phyloP scores from a whole-genome alignment of 2,113 vertebrate species.

The Hypocryptadius cinnamomeus region DNA sequence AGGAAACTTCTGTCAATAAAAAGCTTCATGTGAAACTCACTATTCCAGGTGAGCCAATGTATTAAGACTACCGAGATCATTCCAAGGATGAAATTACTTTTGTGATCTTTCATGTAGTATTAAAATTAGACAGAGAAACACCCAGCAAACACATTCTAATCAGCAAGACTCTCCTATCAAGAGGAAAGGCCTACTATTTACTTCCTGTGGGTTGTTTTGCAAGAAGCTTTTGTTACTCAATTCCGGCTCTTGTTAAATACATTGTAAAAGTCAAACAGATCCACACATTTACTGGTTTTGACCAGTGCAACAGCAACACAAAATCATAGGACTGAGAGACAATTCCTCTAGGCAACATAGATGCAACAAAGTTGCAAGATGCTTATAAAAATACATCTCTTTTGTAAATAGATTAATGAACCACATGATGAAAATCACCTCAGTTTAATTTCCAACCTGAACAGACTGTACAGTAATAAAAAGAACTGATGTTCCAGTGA shows the following conservation, averaged over 20 bases:
- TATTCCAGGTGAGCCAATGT: rapidly evolving
- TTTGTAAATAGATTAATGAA: not conserved
- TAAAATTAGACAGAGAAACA: not conserved
- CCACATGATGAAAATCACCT: not conserved
- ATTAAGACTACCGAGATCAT: not conserved
- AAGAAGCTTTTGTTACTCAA: not conserved
- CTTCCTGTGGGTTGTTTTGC: not conserved
- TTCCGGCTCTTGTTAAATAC: not conserved
- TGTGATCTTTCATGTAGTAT: not conserved
- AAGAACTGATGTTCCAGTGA: not conserved
- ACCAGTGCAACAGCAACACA: not conserved
- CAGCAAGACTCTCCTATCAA: not conserved
- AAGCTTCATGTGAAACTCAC: not conserved
- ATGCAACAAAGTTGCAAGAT: not conserved
- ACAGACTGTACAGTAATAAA: not conserved
- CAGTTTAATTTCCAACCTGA: not conserved
- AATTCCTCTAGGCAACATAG: not conserved
- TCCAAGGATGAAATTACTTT: not conserved
- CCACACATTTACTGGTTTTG: not conserved
- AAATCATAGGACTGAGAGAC: not conserved
- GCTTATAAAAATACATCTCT: not conserved
- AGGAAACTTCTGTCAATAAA: not conserved
- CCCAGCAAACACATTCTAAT: not conserved
- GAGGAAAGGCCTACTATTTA: not conserved
- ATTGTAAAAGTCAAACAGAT: not conserved